Evolutionary conservation across 2,113 vertebrate genomes (phyloP).

Genomic region (Anguilla rostrata): DNA sequence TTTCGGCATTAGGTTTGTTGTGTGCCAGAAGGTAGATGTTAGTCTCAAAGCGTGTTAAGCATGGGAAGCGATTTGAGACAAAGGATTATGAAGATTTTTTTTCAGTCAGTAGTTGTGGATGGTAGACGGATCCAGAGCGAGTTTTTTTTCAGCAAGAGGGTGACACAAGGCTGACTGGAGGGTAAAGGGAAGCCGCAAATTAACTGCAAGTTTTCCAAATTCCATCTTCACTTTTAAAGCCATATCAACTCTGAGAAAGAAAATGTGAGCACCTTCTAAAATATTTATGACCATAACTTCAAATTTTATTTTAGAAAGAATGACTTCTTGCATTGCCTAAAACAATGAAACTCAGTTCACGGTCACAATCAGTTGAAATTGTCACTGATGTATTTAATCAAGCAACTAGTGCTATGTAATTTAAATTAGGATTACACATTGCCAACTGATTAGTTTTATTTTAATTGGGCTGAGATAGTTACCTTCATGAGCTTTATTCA

Average conservation of each 20-base stretch:
- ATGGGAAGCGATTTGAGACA: not conserved
- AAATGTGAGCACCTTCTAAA: not conserved
- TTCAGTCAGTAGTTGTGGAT: not conserved
- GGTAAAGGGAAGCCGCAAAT: too few relatives aligned
- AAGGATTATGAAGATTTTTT: not conserved
- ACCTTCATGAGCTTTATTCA: not conserved
- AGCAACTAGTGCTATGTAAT: too few relatives aligned
- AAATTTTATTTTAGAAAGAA: too few relatives aligned
- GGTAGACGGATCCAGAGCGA: too few relatives aligned
- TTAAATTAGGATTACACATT: not conserved
- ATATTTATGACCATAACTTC: not conserved
- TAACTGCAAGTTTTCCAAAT: too few relatives aligned
- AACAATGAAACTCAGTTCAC: too few relatives aligned
- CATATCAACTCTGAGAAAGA: not conserved
- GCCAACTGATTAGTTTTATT: not conserved
- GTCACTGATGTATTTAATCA: not conserved
- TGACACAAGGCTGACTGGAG: too few relatives aligned
- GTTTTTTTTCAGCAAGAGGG: too few relatives aligned
- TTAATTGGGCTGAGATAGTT: not conserved
- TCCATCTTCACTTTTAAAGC: not conserved
- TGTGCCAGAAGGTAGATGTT: not conserved
- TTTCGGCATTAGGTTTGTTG: not conserved
- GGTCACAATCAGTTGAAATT: not conserved
- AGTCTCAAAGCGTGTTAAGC: not conserved
- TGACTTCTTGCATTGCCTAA: too few relatives aligned